Conservation (phyloP, 64 coral and sea anemone genomes). For the Dendronephthya gigantea region DNA sequence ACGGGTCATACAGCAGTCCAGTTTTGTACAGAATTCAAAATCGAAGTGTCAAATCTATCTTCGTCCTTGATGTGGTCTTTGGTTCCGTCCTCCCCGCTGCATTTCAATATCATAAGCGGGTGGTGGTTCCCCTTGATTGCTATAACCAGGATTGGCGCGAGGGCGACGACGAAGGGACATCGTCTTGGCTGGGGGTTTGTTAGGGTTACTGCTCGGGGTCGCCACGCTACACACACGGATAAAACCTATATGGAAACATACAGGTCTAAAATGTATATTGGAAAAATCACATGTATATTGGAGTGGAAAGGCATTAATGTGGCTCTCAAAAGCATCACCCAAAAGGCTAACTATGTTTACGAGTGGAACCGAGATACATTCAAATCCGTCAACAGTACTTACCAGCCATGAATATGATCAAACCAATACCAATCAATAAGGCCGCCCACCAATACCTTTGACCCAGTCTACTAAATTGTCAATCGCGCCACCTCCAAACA, state of each 20-base stretch:
- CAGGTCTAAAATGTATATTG: too few species aligned
- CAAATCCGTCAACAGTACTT: not conserved
- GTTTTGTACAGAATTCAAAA: not conserved
- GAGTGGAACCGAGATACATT: too few species aligned
- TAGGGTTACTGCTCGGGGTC: constrained; percentile 91
- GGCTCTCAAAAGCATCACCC: too few species aligned
- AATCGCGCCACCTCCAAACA: constrained; percentile 83
- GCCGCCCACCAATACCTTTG: constrained; percentile 88
- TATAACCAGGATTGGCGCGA: not conserved
- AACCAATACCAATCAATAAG: constrained; percentile 68
- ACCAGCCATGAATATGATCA: constrained; percentile 88
- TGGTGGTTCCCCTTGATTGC: constrained; percentile 21
- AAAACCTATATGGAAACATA: constrained; percentile 65
- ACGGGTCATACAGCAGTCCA: not conserved
- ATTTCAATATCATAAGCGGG: constrained; percentile 8
- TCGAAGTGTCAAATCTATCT: not conserved
- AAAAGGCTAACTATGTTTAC: too few species aligned
- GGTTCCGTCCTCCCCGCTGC: not conserved
- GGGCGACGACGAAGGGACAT: constrained; percentile 70
- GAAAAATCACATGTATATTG: too few species aligned
- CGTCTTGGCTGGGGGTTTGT: constrained; percentile 54
- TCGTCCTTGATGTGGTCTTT: constrained; percentile 28
- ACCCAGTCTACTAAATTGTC: constrained; percentile 69
- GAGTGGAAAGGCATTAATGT: too few species aligned
- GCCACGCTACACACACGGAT: constrained; percentile 87